A percentile compares a stretch with the other conserved stretches of the same genome.
These are phyloP conservation scores for Chrysomela aeneicollis DNA, from an alignment of 2,888 invertebrate genomes.

Conservation along the genomic window DNA sequence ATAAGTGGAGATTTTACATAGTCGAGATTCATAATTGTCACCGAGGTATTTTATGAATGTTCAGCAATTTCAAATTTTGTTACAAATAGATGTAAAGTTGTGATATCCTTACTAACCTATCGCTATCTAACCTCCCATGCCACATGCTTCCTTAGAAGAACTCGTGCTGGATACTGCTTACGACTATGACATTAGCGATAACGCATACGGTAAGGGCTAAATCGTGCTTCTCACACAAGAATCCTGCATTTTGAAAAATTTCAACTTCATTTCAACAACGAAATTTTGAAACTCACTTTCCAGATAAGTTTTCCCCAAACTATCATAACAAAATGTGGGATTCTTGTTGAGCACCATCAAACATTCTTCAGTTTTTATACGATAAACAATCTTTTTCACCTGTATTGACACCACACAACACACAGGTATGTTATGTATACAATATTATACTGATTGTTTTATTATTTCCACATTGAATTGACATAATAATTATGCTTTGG, in stretches of 20 bases:
- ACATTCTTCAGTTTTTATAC: too few species aligned
- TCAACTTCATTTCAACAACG: too few species aligned
- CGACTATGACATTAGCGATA: slow-evolving; percentile 57
- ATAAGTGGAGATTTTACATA: not conserved
- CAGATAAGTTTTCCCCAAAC: too few species aligned
- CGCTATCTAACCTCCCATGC: slow-evolving; percentile 40
- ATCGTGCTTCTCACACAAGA: slow-evolving; percentile 20
- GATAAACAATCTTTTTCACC: not conserved
- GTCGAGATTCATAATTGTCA: not conserved
- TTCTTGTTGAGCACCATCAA: too few species aligned
- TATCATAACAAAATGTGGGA: not conserved
- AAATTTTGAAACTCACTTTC: too few species aligned
- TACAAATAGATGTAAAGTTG: not conserved
- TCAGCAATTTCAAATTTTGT: not conserved
- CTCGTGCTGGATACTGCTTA: slow-evolving; percentile 61
- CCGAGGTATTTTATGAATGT: not conserved
- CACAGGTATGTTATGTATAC: not conserved
- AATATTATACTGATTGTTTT: not conserved
- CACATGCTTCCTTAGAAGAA: slow-evolving; percentile 59
- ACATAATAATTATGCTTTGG: not conserved
- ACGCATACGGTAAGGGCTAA: slow-evolving; percentile 49
- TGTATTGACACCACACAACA: not conserved
- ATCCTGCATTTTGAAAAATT: not conserved
- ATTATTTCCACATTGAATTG: not conserved
- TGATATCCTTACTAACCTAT: slow-evolving; percentile 13